phyloP scores from a whole-genome alignment of 2,113 vertebrate genomes.

The Centropus bengalensis region DNA sequence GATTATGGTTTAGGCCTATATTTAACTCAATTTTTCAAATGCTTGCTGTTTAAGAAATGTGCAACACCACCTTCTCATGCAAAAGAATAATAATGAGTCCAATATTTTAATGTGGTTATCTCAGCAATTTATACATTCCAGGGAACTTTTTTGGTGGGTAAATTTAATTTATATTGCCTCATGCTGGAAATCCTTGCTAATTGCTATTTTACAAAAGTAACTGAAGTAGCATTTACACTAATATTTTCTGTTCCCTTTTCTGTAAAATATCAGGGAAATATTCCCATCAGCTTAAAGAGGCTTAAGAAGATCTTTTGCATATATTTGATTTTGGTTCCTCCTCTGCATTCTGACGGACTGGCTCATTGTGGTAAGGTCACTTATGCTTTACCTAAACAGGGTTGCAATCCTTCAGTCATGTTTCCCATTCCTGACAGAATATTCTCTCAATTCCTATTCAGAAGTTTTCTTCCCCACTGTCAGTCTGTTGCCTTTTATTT shows the following conservation, averaged over 20 bases:
- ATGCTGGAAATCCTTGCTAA: not conserved
- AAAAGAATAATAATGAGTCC: not conserved
- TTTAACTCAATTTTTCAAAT: not conserved
- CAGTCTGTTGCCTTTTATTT: not conserved
- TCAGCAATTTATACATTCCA: not conserved
- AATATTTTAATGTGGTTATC: not conserved
- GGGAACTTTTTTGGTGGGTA: not conserved
- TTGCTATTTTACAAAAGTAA: not conserved
- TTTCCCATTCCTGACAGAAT: not conserved
- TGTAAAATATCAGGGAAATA: not conserved
- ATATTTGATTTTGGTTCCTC: not conserved
- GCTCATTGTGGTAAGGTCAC: not conserved
- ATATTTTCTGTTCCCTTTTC: not conserved
- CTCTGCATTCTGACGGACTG: not conserved
- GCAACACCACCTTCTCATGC: not conserved
- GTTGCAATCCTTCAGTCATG: not conserved
- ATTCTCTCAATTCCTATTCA: not conserved
- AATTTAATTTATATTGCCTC: not conserved
- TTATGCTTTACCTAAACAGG: not conserved
- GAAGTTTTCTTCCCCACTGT: not conserved
- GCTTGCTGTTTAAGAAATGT: not conserved
- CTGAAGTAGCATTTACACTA: not conserved
- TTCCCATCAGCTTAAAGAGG: not conserved
- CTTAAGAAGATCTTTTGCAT: fast-evolving
- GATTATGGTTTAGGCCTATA: not conserved